Conservation (phyloP, 2,113 vertebrate species). For the Motacilla tschutschensis region DNA sequence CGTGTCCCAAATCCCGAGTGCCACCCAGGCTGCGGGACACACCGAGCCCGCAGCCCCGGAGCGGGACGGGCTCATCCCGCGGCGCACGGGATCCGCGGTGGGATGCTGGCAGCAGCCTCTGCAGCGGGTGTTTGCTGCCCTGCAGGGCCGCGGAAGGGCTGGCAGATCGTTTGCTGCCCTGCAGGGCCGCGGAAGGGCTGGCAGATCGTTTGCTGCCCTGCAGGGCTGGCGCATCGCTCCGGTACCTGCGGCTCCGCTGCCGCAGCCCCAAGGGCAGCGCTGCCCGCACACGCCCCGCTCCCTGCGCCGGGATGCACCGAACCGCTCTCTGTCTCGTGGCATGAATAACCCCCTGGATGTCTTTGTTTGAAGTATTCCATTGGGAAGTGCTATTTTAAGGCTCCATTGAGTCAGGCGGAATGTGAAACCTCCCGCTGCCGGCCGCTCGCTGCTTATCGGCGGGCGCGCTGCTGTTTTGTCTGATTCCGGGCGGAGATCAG, state of each 20-base stretch:
- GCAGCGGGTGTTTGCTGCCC: rapidly evolving
- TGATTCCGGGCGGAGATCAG: constrained; percentile 10
- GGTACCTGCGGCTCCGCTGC: not conserved
- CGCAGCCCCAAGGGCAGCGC: not conserved
- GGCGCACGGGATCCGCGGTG: rapidly evolving
- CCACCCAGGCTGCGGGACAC: not conserved
- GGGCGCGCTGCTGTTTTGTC: constrained; percentile 42
- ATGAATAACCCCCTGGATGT: constrained; percentile 45
- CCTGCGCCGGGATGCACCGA: not conserved
- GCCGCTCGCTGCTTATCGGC: constrained; percentile 41
- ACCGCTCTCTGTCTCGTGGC: not conserved
- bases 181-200: not conserved
- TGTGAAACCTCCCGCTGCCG: constrained; percentile 1
- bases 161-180: not conserved
- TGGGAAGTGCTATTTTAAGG: constrained; percentile 64
- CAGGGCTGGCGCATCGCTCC: not conserved
- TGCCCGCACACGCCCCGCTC: not conserved
- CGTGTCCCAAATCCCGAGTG: rapidly evolving
- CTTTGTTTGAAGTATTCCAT: constrained; percentile 45
- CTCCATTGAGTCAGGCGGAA: constrained; percentile 44
- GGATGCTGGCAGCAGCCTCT: not conserved
- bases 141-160: not conserved
- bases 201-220: not conserved
- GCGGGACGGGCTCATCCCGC: not conserved
- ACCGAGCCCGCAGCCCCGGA: rapidly evolving